phyloP scores from a whole-genome alignment of 2,888 invertebrate genomes.

The Oscheius myriophilus region DNA sequence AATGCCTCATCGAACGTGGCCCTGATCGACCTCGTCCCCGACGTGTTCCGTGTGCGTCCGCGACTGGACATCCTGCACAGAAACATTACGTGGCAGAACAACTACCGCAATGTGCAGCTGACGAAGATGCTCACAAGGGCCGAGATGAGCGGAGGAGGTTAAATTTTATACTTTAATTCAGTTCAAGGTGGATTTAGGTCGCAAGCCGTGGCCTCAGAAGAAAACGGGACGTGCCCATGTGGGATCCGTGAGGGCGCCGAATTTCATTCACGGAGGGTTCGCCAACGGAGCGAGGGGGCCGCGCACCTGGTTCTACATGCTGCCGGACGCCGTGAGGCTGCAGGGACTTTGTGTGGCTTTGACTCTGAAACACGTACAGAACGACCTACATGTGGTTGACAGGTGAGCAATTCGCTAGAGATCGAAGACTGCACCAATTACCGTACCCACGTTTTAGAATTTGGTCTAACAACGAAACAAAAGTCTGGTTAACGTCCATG shows the following conservation, averaged over 20 bases:
- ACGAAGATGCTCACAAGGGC: conserved; percentile 82
- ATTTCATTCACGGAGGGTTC: conserved; percentile 77
- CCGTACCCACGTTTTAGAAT: background rate
- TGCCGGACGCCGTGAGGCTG: conserved; percentile 82
- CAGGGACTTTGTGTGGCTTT: conserved; percentile 82
- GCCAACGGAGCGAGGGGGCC: conserved; percentile 92
- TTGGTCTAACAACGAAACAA: too few relatives aligned
- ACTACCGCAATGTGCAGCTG: conserved; percentile 76
- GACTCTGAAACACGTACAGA: conserved; percentile 89
- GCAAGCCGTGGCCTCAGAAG: conserved; percentile 94
- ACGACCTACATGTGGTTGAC: conserved; percentile 90
- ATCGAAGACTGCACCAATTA: too few relatives aligned
- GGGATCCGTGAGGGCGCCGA: conserved; percentile 88
- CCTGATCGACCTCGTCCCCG: conserved; percentile 84
- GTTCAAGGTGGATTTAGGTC: conserved; percentile 18
- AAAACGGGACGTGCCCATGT: conserved; percentile 89
- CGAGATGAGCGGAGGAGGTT: conserved; percentile 87
- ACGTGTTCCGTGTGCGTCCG: conserved; percentile 63
- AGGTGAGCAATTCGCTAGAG: conserved; percentile 50
- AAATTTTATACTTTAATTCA: background rate
- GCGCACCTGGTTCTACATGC: conserved; percentile 90
- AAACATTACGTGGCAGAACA: conserved; percentile 78
- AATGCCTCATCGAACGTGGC: conserved; percentile 44
- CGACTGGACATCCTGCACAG: conserved; percentile 66
- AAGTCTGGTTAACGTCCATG: too few relatives aligned